Percentiles rank a stretch among this genome's conserved stretches.
Conservation (phyloP, 2,797 vertebrate species). For the Odontamblyopus lacepedii region DNA sequence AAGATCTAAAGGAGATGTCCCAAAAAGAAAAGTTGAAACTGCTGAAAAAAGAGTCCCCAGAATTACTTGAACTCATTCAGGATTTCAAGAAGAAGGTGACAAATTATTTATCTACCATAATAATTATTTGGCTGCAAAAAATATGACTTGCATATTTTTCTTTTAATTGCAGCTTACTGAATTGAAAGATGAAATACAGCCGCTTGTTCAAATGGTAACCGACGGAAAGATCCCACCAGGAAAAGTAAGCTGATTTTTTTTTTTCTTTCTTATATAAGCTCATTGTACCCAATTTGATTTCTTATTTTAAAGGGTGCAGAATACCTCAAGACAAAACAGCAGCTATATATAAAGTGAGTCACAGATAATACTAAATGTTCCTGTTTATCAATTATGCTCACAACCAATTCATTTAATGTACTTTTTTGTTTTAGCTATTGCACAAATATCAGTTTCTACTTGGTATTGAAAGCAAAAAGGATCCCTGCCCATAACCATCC, state of each 20-base stretch:
- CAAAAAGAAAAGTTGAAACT: constrained; percentile 92
- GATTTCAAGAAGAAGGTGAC: constrained; percentile 89
- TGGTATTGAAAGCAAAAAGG: constrained; percentile 91
- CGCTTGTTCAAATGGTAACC: constrained; percentile 84
- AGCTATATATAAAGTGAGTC: constrained; percentile 90
- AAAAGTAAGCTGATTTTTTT: constrained; percentile 67
- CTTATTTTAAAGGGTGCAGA: constrained; percentile 74
- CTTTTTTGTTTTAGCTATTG: constrained; percentile 81
- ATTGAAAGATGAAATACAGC: constrained; percentile 87
- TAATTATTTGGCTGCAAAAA: background rate
- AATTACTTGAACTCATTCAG: constrained; percentile 90
- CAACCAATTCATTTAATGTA: background rate
- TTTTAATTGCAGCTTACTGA: constrained; percentile 78
- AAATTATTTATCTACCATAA: background rate
- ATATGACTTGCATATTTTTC: background rate
- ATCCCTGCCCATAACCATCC: constrained; percentile 88
- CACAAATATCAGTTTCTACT: constrained; percentile 94
- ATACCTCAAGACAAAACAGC: constrained; percentile 89
- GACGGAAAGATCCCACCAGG: constrained; percentile 82
- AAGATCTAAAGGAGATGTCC: constrained; percentile 88
- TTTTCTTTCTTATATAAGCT: background rate
- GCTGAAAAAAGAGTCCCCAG: constrained; percentile 92
- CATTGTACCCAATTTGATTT: background rate
- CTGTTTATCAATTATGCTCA: background rate
- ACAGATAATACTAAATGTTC: background rate